These are phyloP conservation scores for Nudaria mundana DNA, from an alignment of 2,888 invertebrate genomes.

Conservation along the genomic window DNA sequence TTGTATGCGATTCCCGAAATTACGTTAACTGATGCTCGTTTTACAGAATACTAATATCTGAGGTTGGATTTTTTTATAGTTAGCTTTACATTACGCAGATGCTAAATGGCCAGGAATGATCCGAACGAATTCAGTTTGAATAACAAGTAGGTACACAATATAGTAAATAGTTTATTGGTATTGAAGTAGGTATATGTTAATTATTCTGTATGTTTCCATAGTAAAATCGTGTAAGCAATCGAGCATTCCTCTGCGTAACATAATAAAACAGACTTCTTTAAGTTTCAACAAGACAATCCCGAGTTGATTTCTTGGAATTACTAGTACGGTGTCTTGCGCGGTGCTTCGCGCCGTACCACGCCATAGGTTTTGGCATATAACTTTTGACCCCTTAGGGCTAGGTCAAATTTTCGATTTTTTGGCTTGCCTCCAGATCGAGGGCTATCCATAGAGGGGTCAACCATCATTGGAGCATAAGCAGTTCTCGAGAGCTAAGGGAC, in stretches of 20 bases:
- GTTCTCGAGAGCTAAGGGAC: no score
- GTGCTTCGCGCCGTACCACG: no score
- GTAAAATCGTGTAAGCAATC: constrained; percentile 13
- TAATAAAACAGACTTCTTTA: not conserved
- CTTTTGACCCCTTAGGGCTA: no score
- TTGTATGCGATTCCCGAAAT: constrained; percentile 49
- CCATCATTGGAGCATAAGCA: no score
- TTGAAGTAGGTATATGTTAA: constrained; percentile 11
- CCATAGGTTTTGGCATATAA: no score
- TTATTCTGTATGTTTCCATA: constrained; percentile 21
- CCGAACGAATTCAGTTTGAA: constrained; percentile 15
- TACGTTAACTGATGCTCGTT: constrained; percentile 34
- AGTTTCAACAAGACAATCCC: not conserved
- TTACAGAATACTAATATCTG: constrained; percentile 48
- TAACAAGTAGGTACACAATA: constrained; percentile 18
- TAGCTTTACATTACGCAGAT: constrained; percentile 11
- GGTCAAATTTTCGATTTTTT: no score
- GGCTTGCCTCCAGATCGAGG: no score
- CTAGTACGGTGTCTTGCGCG: no score
- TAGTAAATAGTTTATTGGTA: constrained; percentile 14
- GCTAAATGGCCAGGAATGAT: constrained; percentile 10
- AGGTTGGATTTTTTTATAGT: constrained; percentile 6
- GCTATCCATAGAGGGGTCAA: no score
- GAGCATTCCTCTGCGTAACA: constrained; percentile 5
- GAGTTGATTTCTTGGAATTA: not conserved